Percentiles rank a stretch among this genome's conserved stretches.
These are phyloP conservation scores for Sceloporus undulatus DNA, from an alignment of 2,113 vertebrate genomes.

Conservation along the genomic window DNA sequence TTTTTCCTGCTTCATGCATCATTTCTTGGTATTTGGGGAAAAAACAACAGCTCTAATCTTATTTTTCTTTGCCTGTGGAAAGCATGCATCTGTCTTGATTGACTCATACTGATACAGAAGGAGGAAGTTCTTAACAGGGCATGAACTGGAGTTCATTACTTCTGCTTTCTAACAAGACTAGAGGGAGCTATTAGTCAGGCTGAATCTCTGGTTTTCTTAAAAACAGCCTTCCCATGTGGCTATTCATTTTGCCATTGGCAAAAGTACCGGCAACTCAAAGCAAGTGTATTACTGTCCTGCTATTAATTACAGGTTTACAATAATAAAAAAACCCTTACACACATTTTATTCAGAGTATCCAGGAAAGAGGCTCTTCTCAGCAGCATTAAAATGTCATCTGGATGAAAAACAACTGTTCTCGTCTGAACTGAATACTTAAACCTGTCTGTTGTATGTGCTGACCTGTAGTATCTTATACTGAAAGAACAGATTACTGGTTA, in stretches of 20 bases:
- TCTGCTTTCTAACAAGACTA: background rate
- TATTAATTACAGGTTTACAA: conserved; percentile 5
- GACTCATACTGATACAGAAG: background rate
- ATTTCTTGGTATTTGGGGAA: background rate
- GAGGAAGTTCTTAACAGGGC: background rate
- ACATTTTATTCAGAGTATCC: conserved; percentile 27
- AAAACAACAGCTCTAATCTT: background rate
- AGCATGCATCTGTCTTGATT: background rate
- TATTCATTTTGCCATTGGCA: background rate
- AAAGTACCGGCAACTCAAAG: background rate
- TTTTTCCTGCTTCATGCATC: background rate
- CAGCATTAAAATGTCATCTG: background rate
- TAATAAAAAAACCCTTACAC: background rate
- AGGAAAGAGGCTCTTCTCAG: background rate
- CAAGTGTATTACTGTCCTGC: background rate
- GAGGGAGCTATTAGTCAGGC: background rate
- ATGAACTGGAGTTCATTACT: conserved; percentile 6
- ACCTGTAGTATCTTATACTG: background rate
- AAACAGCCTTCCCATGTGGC: background rate
- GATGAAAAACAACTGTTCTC: conserved; percentile 3
- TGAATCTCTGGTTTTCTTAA: background rate
- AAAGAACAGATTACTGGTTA: background rate
- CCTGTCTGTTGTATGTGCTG: background rate
- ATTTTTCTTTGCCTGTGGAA: background rate
- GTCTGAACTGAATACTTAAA: background rate